Evolutionary conservation across 2,888 invertebrate genomes (phyloP).

Genomic region (Apamea anceps): DNA sequence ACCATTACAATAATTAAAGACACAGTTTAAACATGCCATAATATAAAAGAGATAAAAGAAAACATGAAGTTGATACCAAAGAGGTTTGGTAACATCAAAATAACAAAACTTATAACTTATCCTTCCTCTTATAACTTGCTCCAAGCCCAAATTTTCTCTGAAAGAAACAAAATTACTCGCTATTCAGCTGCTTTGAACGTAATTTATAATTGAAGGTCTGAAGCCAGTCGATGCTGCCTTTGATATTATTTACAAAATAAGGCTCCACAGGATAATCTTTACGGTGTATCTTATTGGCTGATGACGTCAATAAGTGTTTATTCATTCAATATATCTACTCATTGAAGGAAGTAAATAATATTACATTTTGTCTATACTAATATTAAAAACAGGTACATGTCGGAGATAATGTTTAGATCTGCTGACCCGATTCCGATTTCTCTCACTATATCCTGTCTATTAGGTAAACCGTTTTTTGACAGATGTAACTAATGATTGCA

Average conservation of each 20-base stretch:
- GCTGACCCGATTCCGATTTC: neutral
- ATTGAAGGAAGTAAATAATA: slow-evolving; percentile 3
- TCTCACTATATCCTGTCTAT: neutral
- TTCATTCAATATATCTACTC: slow-evolving; percentile 21
- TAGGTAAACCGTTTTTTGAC: too few relatives aligned
- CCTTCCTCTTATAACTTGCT: slow-evolving; percentile 34
- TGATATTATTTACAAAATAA: slow-evolving; percentile 64
- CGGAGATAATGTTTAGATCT: neutral
- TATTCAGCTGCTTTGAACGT: slow-evolving; percentile 73
- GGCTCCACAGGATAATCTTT: slow-evolving; percentile 51
- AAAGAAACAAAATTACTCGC: slow-evolving; percentile 76
- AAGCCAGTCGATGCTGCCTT: slow-evolving; percentile 69
- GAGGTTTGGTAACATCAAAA: neutral
- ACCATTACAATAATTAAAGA: neutral
- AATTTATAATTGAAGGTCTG: slow-evolving; percentile 75
- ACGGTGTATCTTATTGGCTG: slow-evolving; percentile 40
- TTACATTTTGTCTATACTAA: neutral
- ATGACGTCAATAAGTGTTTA: slow-evolving; percentile 35
- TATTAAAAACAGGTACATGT: neutral
- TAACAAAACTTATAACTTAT: too few relatives aligned
- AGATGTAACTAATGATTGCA: too few relatives aligned
- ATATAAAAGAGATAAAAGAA: neutral
- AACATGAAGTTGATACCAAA: neutral
- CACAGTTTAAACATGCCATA: neutral
- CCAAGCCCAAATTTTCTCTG: slow-evolving; percentile 53